phyloP scores from a whole-genome alignment of 2,113 vertebrate genomes.

The Andinoacara biseriatus region DNA sequence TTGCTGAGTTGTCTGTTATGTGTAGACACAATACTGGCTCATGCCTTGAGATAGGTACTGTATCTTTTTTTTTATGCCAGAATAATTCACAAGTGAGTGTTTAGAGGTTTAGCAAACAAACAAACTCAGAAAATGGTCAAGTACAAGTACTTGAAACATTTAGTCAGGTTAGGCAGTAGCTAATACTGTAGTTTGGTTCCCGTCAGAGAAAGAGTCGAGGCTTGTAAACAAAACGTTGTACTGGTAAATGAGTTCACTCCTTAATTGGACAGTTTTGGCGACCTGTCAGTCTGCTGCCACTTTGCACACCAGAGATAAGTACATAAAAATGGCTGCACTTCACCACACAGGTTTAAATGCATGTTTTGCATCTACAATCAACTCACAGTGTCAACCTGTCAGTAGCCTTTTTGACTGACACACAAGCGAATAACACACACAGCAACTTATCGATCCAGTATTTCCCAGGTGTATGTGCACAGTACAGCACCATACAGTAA shows the following conservation, averaged over 20 bases:
- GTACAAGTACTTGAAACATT: background rate
- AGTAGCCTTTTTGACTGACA: conserved; percentile 7
- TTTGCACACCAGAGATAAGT: background rate
- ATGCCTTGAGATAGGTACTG: background rate
- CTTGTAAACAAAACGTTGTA: background rate
- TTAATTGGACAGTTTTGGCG: conserved; percentile 29
- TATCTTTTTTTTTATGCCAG: background rate
- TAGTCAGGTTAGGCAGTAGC: background rate
- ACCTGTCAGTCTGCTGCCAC: conserved; percentile 30
- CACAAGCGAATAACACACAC: background rate
- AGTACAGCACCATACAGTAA: background rate
- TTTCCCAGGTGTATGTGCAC: background rate
- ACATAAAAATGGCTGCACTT: conserved; percentile 9
- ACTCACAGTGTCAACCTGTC: conserved; percentile 20
- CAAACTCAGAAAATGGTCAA: background rate
- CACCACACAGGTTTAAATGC: conserved; percentile 11
- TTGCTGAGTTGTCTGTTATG: too few species aligned
- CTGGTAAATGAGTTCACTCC: background rate
- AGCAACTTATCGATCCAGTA: background rate
- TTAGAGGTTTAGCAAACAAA: background rate
- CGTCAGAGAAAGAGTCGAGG: background rate
- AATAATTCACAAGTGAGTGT: background rate
- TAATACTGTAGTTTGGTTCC: background rate
- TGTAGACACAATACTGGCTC: too few species aligned
- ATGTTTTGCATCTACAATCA: conserved; percentile 17